phyloP scores from a whole-genome alignment of 2,113 vertebrate species.

The Hypomesus transpacificus region DNA sequence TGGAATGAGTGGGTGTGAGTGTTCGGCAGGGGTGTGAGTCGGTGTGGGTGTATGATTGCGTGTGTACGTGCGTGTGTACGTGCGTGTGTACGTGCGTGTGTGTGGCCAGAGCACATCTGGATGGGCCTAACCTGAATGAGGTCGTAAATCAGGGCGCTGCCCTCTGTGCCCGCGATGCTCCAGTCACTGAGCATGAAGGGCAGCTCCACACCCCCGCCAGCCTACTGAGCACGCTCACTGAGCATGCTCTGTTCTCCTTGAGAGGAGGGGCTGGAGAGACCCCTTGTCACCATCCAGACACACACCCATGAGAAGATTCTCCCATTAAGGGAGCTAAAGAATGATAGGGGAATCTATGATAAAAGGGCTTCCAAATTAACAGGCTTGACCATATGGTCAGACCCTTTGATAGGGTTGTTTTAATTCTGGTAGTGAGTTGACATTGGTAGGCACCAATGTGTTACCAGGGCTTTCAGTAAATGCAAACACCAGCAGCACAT shows the following conservation, averaged over 20 bases:
- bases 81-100: slow-evolving; percentile 35
- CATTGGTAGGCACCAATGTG: no score
- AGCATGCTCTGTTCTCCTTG: not conserved
- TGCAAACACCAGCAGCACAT: no score
- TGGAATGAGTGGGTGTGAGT: slow-evolving; percentile 4
- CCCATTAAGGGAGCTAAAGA: no score
- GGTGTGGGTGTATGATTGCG: slow-evolving; percentile 48
- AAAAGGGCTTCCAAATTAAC: no score
- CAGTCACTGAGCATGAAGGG: slow-evolving; percentile 75
- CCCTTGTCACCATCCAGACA: not conserved
- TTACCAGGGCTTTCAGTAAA: no score
- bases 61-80: slow-evolving; percentile 28
- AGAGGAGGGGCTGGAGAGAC: not conserved
- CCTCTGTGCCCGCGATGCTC: slow-evolving; percentile 51
- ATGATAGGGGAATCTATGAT: no score
- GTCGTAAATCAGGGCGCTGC: slow-evolving; percentile 65
- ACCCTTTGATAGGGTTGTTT: no score
- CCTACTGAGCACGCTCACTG: not conserved
- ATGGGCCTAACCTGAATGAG: slow-evolving; percentile 68
- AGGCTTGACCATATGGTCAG: no score
- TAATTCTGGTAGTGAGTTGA: no score
- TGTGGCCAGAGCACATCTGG: slow-evolving; percentile 68
- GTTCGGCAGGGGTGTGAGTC: slow-evolving; percentile 20
- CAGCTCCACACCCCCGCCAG: slow-evolving; percentile 22
- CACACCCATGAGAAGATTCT: not conserved